Evolutionary conservation across 2,888 invertebrate species (phyloP), one percentile per base, ranked within the genome.

Genomic region (Molorchus minor): DNA sequence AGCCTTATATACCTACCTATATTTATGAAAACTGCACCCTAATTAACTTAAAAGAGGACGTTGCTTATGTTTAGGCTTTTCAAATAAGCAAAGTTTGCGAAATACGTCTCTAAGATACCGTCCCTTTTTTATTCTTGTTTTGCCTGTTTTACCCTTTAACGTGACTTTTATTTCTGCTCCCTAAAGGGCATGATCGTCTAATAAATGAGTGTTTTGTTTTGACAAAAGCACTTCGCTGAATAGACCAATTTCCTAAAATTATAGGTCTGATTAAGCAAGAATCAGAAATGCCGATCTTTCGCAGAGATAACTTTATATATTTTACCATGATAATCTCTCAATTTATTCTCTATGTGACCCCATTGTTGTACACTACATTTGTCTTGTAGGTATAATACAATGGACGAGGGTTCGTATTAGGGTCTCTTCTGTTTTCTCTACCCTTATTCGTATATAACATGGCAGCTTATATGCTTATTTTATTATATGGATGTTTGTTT

Each of bases 371-470:
- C 53, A 56, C 61, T 53, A 56, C 56, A 61, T 61, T 61, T 55
- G 47, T 49, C 56, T 52, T 56, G 53, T 56, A 61, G 61, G 61
- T 61, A 53, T 61, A 43, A 47, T 41, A 56, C 43, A 61, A 49
- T 61, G 56, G 44, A 44, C 46, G 56, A 61, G 56, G 56, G 56
- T 53, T 51, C 45, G 38, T 38, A 49, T 49, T 38, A 29, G 38
- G 49, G 49, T 36, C 38, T 36, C 36, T 29, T 20, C 38, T 12
- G 38, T 49, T 19, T 38, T 16, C 38, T 49, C 13, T 49, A 49
- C 38, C 49, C 49, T 49, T 38, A 38, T 38, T 38, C 49, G 20
- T 35, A 47, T 36, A 47, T 47, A 19, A 35, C 17, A 30, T 33
- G 35, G 20, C 17, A 20, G 40, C 19, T 40, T 38, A 17, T 38